These are phyloP conservation scores for Epizoanthus fatuus DNA, from an alignment of 92 coral and sea anemone species.

Conservation along the genomic window DNA sequence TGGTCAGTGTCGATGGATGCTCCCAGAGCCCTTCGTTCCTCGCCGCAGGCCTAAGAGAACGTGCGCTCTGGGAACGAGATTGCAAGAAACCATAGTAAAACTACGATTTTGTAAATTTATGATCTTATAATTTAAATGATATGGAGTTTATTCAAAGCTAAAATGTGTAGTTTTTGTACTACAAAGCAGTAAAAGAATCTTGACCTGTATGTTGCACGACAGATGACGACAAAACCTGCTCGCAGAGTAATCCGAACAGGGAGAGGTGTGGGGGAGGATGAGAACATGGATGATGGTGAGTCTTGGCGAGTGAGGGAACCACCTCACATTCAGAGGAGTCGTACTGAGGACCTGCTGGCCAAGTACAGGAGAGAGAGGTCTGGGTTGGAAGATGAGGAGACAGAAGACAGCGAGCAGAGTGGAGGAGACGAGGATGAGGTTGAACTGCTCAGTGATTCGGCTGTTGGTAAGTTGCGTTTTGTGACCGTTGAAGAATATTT, in stretches of 20 bases:
- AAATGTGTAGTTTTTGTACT: too few relatives aligned
- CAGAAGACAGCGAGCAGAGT: conserved; percentile 49
- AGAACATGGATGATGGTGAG: conserved; percentile 1
- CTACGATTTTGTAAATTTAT: too few relatives aligned
- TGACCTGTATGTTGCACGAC: background rate
- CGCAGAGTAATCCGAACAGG: background rate
- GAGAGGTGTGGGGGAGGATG: background rate
- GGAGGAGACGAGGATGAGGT: conserved; percentile 54
- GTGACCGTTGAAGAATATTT: too few relatives aligned
- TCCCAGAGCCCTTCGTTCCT: too few relatives aligned
- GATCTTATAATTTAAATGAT: too few relatives aligned
- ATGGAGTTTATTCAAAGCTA: too few relatives aligned
- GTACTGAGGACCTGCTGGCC: conserved; percentile 9
- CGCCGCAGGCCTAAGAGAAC: too few relatives aligned
- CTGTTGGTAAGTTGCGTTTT: conserved; percentile 66
- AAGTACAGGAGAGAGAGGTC: conserved; percentile 29
- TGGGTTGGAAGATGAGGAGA: conserved; percentile 26
- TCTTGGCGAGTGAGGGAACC: conserved; percentile 26
- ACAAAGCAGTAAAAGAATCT: background rate
- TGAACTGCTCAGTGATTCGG: conserved; percentile 85
- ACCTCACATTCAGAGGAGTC: conserved; percentile 25
- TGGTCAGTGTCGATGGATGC: too few relatives aligned
- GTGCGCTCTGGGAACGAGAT: too few relatives aligned
- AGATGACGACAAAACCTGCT: background rate
- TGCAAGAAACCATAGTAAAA: too few relatives aligned